Evolutionary conservation across 2,888 invertebrate genomes (phyloP), one percentile per base, ranked within the genome.

Genomic region (Lordiphosa fenestrarum): DNA sequence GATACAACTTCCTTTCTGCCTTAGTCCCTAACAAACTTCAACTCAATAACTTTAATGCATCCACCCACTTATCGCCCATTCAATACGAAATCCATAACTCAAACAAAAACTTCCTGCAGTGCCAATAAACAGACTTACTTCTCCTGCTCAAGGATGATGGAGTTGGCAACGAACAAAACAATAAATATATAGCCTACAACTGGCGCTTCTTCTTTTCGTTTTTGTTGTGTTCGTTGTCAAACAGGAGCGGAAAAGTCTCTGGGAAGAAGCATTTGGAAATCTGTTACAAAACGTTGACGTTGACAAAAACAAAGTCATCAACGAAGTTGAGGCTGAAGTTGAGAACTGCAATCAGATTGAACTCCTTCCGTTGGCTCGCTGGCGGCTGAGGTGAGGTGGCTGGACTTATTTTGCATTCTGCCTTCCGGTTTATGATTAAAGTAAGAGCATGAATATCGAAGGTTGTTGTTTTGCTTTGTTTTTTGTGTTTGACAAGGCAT

Each of bases 231-330:
- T 10, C 4, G 19, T 15, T 9, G 15, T 15, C 38, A 19, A 44
- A 39, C 35, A 19, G 37, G n/a, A 10, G 12, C 7, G 3, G 7
- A 12, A n/a, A 10, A 33, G 19, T 30, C 30, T 30, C 3, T 30
- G 10, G 30, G 33, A 51, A 48, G 63, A 40, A 48, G 44, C 40
- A 61, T 52, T 58, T 25, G 49, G 15, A 49, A 52, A 73, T 63
- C 62, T 62, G 72, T 72, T 65, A 65, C 66, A 65, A 39, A 58
- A 50, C 67, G 52, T 9, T 66, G 66, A 66, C 57, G 68, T 54
- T 68, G 68, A 78, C 60, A 74, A 78, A 78, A 74, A 74, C 73
- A 78, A 74, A 74, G 62, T 78, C 73, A 74, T 74, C 78, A 78
- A 61, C 71, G 58, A 60, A 71, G 74, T 71, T 74, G 44, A 44